Conservation (phyloP, 1,140 invertebrate species). For the Brachionus rotundiformis region DNA sequence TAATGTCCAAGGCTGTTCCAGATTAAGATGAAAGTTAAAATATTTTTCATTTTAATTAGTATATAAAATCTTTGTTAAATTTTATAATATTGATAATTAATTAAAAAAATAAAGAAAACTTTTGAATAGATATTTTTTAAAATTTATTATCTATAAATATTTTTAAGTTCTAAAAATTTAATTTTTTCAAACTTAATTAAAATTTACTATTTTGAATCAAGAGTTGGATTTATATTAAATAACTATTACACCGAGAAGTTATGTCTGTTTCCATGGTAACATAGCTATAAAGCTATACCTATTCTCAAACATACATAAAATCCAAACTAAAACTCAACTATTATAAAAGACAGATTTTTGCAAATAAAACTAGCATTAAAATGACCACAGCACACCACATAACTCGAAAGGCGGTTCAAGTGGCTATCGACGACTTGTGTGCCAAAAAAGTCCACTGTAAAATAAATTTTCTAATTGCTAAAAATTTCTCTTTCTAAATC, state of each 20-base stretch:
- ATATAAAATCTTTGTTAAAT: too few relatives aligned
- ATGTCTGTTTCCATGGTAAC: background rate
- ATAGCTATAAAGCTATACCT: background rate
- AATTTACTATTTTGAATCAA: too few relatives aligned
- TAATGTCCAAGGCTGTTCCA: too few relatives aligned
- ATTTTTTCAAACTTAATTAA: too few relatives aligned
- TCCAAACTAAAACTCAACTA: background rate
- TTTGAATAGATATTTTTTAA: too few relatives aligned
- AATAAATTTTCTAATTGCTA: background rate
- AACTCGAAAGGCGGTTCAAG: conserved; percentile 37
- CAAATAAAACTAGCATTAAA: background rate
- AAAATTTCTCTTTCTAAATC: background rate
- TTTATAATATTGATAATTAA: too few relatives aligned
- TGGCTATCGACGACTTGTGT: conserved; percentile 24
- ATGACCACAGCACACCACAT: conserved; percentile 30
- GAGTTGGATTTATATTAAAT: background rate
- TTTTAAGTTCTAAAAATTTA: background rate
- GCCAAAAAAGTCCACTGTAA: conserved; percentile 46
- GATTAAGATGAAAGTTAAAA: too few relatives aligned
- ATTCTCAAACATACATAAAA: background rate
- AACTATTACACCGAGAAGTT: conserved; percentile 1
- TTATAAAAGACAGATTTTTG: background rate
- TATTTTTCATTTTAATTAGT: too few relatives aligned
- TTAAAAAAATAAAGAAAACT: too few relatives aligned
- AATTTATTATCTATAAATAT: too few relatives aligned